Base-by-base conservation (phyloP, 1,140 invertebrate species). In the Caerostris extrusa region DNA sequence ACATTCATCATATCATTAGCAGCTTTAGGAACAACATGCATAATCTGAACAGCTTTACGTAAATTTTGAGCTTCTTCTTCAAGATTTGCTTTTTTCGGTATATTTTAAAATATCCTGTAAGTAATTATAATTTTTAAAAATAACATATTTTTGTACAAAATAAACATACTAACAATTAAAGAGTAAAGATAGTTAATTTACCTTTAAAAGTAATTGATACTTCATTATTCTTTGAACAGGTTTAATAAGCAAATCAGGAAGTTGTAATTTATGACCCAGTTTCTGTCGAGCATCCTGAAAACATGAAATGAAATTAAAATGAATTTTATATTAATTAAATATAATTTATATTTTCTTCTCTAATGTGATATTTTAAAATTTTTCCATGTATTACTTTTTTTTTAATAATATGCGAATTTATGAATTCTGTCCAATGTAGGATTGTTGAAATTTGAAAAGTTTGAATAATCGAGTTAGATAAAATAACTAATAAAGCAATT, bases 1-100 rank as follows among this genome's bases (percentile, higher is more conserved):
- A 99, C 98, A 96, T 99, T 98, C 99, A 99, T 99, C 99, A 99
- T 99, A 95, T 99, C 99, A 96, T 99, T 99, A 93, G 99, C 99
- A 93, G 98, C 97, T 96, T 99, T 99, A 7, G 99, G 99, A 94
- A 99, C 98, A 94, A 98, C 97, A 95, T 98, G 97, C 97, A 98
- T 99, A 77, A 98, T 98, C 82, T 97, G 96, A 69, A 98, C 97
- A 55, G 98, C 98, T 91, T 98, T 97, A 93, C 97, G 97, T 82
- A 99, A 96, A 14, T 97, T 96, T 92, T 97, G 97, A 85, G 97
- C 97, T 95, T 98, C 97, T 6, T 97, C 97, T 56, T 97, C 96
- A 6, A 97, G 96, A 8, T 96, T 96, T n/a, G 96, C 96, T 93
- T 96, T 95, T n/a, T 88, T 97, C 96, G 57, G 97, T 97, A 94